These are phyloP conservation scores for Pyrochroa serraticornis DNA, from an alignment of 2,888 invertebrate genomes.

Conservation along the genomic window DNA sequence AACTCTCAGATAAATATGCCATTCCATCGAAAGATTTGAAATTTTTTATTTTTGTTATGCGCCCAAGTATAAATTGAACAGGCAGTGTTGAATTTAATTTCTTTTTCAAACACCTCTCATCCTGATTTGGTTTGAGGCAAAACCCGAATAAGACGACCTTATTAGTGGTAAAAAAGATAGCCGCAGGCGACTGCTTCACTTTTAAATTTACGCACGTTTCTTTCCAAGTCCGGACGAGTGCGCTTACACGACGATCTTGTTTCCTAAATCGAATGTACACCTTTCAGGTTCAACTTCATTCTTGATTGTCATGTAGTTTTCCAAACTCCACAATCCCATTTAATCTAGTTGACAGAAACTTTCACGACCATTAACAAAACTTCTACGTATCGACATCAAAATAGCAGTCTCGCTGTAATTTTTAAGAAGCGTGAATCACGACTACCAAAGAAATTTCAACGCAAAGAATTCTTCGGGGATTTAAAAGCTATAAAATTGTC, in stretches of 20 bases:
- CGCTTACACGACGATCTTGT: slow-evolving; percentile 4
- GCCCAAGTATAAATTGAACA: neutral
- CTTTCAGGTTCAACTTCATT: too few relatives aligned
- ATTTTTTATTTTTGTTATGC: slow-evolving; percentile 1
- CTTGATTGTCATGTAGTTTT: too few relatives aligned
- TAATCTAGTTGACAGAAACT: too few relatives aligned
- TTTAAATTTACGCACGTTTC: slow-evolving; percentile 11
- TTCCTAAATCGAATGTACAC: slow-evolving; percentile 3
- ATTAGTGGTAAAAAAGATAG: neutral
- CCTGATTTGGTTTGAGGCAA: too few relatives aligned
- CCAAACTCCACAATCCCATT: too few relatives aligned
- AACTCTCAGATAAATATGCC: neutral
- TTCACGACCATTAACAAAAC: neutral
- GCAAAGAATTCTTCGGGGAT: too few relatives aligned
- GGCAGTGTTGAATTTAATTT: too few relatives aligned
- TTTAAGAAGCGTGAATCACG: neutral
- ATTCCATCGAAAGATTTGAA: neutral
- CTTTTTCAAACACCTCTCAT: too few relatives aligned
- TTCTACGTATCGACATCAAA: neutral
- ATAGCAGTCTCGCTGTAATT: neutral
- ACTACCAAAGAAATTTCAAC: too few relatives aligned
- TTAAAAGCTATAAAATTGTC: too few relatives aligned
- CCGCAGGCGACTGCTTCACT: slow-evolving; percentile 7
- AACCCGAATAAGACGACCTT: too few relatives aligned
- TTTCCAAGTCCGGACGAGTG: slow-evolving; percentile 1